phyloP scores from a whole-genome alignment of 2,888 invertebrate species.

The Magallana nippona region DNA sequence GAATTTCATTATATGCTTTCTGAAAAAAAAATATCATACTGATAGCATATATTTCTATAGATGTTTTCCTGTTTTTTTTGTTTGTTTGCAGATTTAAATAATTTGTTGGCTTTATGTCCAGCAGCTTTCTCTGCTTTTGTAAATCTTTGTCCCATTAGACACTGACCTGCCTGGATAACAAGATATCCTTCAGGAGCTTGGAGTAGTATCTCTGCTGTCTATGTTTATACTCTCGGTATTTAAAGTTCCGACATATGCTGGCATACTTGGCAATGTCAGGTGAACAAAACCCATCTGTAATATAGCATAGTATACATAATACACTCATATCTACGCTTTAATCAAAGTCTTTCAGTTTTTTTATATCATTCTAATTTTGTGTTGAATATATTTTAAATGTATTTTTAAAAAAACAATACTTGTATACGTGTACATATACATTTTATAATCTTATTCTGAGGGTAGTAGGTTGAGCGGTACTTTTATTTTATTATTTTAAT shows the following conservation, averaged over 20 bases:
- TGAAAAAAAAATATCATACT: conserved; percentile 51
- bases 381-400: background rate
- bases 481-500: background rate
- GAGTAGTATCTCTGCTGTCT: conserved; percentile 83
- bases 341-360: background rate
- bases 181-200: conserved; percentile 86
- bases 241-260: conserved; percentile 87
- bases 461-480: too few species aligned
- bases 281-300: conserved; percentile 86
- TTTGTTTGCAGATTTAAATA: too few species aligned
- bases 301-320: conserved; percentile 28
- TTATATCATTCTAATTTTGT: background rate
- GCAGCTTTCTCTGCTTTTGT: too few species aligned
- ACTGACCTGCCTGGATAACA: conserved; percentile 86
- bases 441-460: background rate
- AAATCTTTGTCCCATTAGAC: background rate
- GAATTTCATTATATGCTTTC: conserved; percentile 83
- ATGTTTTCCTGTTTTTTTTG: too few species aligned
- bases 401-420: background rate
- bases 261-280: conserved; percentile 92
- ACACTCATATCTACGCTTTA: background rate
- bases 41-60: too few species aligned
- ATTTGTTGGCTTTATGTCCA: too few species aligned
- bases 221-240: conserved; percentile 85
- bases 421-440: background rate